These are phyloP conservation scores for Anarrhichthys ocellatus DNA, from an alignment of 2,113 vertebrate genomes.

Conservation along the genomic window DNA sequence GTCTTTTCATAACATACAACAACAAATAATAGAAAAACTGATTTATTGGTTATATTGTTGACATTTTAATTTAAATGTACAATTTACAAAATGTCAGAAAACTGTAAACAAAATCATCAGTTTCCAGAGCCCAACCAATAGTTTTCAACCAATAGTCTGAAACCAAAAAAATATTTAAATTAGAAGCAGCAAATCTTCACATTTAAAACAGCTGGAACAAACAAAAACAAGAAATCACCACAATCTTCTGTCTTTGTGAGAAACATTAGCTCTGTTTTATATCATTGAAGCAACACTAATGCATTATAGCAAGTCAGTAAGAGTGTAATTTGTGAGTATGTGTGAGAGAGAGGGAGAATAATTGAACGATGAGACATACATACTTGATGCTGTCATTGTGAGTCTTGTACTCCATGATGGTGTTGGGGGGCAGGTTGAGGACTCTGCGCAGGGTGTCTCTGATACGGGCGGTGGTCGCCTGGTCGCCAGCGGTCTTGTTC, in stretches of 20 bases:
- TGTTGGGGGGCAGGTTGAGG: conserved; percentile 87
- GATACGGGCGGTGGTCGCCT: conserved; percentile 86
- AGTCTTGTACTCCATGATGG: conserved; percentile 89
- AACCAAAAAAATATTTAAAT: background rate
- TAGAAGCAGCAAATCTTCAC: background rate
- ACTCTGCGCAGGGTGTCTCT: conserved; percentile 87
- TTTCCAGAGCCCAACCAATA: background rate
- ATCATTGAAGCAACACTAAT: background rate
- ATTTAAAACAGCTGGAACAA: background rate
- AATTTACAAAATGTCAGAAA: background rate
- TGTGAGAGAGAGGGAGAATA: conserved; percentile 47
- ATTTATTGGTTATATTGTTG: background rate
- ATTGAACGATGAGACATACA: conserved; percentile 73
- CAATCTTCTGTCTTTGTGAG: background rate
- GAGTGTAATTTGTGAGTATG: conserved; percentile 22
- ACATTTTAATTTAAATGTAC: background rate
- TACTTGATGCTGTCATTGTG: conserved; percentile 90
- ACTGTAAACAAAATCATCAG: background rate
- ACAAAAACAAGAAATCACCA: background rate
- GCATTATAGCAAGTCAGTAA: background rate
- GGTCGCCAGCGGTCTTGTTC: conserved; percentile 89
- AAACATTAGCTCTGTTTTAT: background rate
- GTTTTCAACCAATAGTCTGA: background rate
- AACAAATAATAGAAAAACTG: background rate
- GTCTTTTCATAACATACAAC: background rate